Base-by-base conservation (phyloP, 2,888 invertebrate genomes). In the Isoperla grammatica region DNA sequence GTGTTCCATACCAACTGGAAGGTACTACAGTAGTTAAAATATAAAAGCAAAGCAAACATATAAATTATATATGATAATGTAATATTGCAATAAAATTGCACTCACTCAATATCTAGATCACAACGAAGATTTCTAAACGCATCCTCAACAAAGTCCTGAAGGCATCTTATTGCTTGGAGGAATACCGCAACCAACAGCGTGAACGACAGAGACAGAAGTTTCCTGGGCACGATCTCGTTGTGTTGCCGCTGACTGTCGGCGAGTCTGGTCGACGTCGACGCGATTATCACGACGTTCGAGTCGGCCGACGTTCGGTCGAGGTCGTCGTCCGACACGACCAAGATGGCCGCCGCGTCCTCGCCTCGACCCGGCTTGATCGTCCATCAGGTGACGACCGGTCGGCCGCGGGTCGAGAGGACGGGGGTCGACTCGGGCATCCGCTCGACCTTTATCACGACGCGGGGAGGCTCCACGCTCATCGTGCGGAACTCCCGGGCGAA, bases 401-500 rank as follows among this genome's bases (percentile, higher is more conserved):
- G 46, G 4, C 17, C 46, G 46, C 19, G 19, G 5, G 35, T 35
- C 37, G 39, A 13, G 20, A 37, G 29, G 39, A n/a, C 9, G 12
- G 37, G 29, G 40, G 13, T 15, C 13, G 39, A 53, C 17, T 40
- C 17, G 11, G n/a, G 19, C 11, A 49, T 17, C 8, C 9, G 17
- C 9, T 20, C 48, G 17, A 15, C 13, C 8, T 42, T 17, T 8
- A 43, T 3, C 8, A 19, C 61, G 66, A 78, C 75, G 72, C 74
- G 73, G 11, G 82, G 82, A 70, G 79, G 78, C 48, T 76, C 74
- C 56, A 84, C 71, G 46, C 77, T 73, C 6, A 86, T 75, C 65
- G 80, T 78, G 48, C 79, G 78, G 67, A 87, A 86, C 67, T 87
- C 87, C 8, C 79, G 76, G 4, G 81, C 79, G 68, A 82, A 86